Evolutionary conservation across 92 coral and sea anemone species (phyloP).

Genomic region (Anthopleura xanthogrammica): DNA sequence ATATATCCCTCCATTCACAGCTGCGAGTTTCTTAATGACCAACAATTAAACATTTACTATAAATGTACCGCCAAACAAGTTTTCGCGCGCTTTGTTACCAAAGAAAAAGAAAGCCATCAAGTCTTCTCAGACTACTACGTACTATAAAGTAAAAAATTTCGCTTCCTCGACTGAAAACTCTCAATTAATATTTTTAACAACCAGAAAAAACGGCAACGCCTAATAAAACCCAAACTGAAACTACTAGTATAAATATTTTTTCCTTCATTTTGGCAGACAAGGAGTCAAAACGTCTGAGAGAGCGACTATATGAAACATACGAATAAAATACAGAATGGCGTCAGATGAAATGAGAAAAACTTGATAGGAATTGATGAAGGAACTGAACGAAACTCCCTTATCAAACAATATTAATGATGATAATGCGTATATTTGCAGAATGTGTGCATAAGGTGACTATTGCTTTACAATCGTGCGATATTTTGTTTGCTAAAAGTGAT

Average conservation of each 20-base stretch:
- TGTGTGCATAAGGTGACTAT: background rate
- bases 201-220: background rate
- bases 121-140: background rate
- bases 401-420: background rate
- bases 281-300: background rate
- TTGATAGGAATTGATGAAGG: background rate
- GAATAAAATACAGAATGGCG: background rate
- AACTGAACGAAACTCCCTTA: background rate
- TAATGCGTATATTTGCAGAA: background rate
- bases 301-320: background rate
- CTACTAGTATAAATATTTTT: background rate
- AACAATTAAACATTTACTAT: conserved; percentile 8
- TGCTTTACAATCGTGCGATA: background rate
- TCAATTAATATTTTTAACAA: background rate
- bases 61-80: background rate
- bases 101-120: background rate
- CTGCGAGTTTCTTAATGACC: conserved; percentile 4
- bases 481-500: conserved; percentile 16
- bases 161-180: background rate
- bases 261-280: background rate
- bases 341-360: background rate
- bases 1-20: background rate
- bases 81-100: conserved; percentile 5
- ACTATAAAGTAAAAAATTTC: background rate
- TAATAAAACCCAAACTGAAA: background rate